Conservation (phyloP, 2,888 invertebrate genomes). For the Acronicta psi region DNA sequence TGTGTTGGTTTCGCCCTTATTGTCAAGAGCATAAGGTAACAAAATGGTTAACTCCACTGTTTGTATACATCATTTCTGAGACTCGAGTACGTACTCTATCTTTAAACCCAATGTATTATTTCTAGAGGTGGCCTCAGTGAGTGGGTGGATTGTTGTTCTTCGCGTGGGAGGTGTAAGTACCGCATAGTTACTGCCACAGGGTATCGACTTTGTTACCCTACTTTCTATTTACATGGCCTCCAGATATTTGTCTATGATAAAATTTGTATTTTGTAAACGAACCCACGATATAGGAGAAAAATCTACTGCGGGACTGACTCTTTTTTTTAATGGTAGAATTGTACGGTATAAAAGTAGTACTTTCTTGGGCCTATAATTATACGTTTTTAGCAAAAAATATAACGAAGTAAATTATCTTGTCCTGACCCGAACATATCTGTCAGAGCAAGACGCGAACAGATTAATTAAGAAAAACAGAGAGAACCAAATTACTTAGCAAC, state of each 20-base stretch:
- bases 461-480: slow-evolving; percentile 56
- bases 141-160: slow-evolving; percentile 19
- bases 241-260: too few species aligned
- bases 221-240: too few species aligned
- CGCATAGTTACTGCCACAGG: not conserved
- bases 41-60: not conserved
- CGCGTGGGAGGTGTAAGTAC: slow-evolving; percentile 14
- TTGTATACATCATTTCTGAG: not conserved
- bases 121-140: slow-evolving; percentile 15
- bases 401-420: not conserved
- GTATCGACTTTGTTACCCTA: not conserved
- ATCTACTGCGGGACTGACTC: too few species aligned
- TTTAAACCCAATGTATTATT: slow-evolving; percentile 41
- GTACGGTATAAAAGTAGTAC: too few species aligned
- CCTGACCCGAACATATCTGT: slow-evolving; percentile 12
- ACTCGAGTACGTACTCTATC: slow-evolving; percentile 11
- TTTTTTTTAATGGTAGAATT: too few species aligned
- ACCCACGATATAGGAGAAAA: too few species aligned
- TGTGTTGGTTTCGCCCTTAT: not conserved
- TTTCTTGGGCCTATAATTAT: too few species aligned
- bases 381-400: not conserved
- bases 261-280: too few species aligned
- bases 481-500: slow-evolving; percentile 47
- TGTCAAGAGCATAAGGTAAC: not conserved
- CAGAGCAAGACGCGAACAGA: slow-evolving; percentile 32